Evolutionary conservation across 1,140 invertebrate genomes (phyloP).

Genomic region (Aphelinus atriplicis): DNA sequence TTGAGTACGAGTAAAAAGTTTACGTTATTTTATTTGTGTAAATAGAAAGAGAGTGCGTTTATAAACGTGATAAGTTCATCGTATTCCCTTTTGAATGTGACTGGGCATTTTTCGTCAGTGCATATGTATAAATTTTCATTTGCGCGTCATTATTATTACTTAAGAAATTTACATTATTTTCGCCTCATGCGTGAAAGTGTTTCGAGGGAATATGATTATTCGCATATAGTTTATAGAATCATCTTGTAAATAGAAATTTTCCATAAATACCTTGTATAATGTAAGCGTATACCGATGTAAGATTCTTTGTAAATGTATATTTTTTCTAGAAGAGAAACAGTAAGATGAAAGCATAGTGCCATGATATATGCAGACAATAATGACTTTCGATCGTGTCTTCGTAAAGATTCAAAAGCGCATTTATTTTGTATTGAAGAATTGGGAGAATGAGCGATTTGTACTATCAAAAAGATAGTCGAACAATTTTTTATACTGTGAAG

Average conservation of each 20-base stretch:
- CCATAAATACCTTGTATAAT: constrained; percentile 24
- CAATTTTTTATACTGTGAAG: constrained; percentile 1
- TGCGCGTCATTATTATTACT: constrained; percentile 30
- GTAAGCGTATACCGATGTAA: constrained; percentile 6
- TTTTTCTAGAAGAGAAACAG: constrained; percentile 7
- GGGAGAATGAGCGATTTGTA: constrained; percentile 4
- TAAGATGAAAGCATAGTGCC: constrained; percentile 23
- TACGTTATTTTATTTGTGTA: constrained; percentile 48
- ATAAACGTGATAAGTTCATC: neutral
- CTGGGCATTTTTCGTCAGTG: constrained; percentile 42
- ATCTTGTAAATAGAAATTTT: constrained; percentile 31
- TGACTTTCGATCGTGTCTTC: neutral
- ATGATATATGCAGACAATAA: constrained; percentile 31
- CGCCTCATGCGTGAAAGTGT: constrained; percentile 15
- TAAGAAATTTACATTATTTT: constrained; percentile 22
- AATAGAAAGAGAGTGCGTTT: constrained; percentile 27
- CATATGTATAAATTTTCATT: constrained; percentile 43
- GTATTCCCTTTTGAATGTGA: constrained; percentile 12
- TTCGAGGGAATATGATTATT: constrained; percentile 5
- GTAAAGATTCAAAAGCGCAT: neutral
- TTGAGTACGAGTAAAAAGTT: constrained; percentile 46
- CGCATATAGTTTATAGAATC: neutral
- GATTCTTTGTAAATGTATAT: constrained; percentile 20
- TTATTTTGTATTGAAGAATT: neutral
- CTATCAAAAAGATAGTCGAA: neutral